A percentile compares a stretch with the other conserved stretches of the same genome.
Evolutionary conservation across 2,113 vertebrate species (phyloP).

Genomic region (Rhinopomastus cyanomelas): DNA sequence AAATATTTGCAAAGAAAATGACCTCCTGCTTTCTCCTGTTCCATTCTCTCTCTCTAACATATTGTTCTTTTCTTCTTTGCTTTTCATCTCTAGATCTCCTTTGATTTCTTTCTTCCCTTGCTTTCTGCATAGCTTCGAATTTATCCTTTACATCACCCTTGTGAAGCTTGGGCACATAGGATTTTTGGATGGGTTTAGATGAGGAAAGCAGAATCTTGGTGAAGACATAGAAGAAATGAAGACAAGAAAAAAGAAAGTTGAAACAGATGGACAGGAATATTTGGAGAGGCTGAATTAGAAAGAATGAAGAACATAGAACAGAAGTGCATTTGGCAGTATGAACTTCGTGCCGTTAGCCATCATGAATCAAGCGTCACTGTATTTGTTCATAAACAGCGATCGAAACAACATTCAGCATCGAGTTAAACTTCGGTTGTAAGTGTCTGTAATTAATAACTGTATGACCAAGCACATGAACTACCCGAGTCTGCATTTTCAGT

Average conservation of each 20-base stretch:
- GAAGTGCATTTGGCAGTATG: constrained; percentile 22
- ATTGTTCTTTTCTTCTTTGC: constrained; percentile 96
- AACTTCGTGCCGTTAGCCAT: background rate
- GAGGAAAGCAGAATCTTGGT: constrained; percentile 90
- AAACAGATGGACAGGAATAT: constrained; percentile 69
- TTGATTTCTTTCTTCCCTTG: constrained; percentile 94
- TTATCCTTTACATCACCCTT: constrained; percentile 91
- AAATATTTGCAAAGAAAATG: constrained; percentile 72
- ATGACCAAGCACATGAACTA: background rate
- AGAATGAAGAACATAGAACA: constrained; percentile 54
- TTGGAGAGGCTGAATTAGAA: constrained; percentile 48
- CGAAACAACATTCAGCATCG: background rate
- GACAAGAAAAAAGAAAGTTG: constrained; percentile 68
- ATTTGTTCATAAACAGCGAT: background rate
- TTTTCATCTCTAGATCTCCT: constrained; percentile 90
- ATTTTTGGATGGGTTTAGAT: constrained; percentile 89
- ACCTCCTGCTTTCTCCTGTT: constrained; percentile 96
- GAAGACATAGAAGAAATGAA: constrained; percentile 70
- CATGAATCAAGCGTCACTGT: background rate
- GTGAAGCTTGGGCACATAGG: constrained; percentile 91
- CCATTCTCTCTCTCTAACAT: constrained; percentile 94
- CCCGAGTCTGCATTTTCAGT: background rate
- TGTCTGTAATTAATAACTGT: background rate
- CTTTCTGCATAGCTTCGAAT: constrained; percentile 96
- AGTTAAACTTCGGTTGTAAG: background rate